Evolutionary conservation across 2,888 invertebrate genomes (phyloP), one percentile per base, ranked within the genome.

Genomic region (Erebia aethiops): DNA sequence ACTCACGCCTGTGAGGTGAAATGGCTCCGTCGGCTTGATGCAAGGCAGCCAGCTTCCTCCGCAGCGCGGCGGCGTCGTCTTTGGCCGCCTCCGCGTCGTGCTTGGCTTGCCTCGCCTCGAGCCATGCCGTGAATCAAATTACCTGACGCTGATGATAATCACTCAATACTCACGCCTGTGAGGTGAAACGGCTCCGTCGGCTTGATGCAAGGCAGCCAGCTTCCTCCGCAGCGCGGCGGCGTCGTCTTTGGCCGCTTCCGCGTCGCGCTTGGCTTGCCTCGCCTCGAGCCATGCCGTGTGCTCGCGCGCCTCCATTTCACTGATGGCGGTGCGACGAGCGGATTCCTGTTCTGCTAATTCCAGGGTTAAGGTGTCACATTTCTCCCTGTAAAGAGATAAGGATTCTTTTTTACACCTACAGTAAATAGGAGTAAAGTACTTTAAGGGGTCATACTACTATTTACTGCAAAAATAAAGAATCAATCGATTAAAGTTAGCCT

Each of bases 281-380:
- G 97, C 96, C 72, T 96, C 95, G 68, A 98, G 95, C 98, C 97
- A 97, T 76, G 96, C 96, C 81, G 97, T 96, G 87, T 98, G 98
- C 16, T 97, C 96, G 76, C 97, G 97, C 80, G 96, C 95, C 88
- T 98, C 98, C 71, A 97, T 94, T 71, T 95, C 95, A 69, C 97
- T 95, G 77, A 97, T 95, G 82, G 97, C 97, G 0, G 93, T 88
- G 79, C 95, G 95, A 18, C 94, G 93, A 8, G 91, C 87, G 1
- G 95, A 96, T 85, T 98, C 97, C 86, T 97, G 97, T 71, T 97
- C 97, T n/a, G 97, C 94, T 73, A 98, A 95, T 92, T 98, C 98
- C 69, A 97, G 95, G 71, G 97, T 97, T 74, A 98, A 86, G 69
- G 95, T 94, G 82, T 96, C 96, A 81, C 95, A 94, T 83, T 95